Percentiles rank a stretch among this genome's conserved stretches.
These are phyloP conservation scores for Epizoanthus stellaris DNA, from an alignment of 92 coral and sea anemone genomes.

Conservation along the genomic window DNA sequence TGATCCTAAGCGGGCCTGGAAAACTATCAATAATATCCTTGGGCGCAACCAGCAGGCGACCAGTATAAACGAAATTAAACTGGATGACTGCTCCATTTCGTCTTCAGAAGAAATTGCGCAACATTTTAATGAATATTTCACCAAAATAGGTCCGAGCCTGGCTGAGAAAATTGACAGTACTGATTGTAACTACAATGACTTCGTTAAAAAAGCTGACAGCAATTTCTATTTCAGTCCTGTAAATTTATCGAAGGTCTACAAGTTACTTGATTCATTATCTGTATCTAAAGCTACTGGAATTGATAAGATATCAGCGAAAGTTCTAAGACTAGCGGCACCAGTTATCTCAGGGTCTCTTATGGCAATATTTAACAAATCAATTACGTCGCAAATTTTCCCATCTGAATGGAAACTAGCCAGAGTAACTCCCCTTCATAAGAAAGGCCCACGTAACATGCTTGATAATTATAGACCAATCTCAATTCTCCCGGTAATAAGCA, in stretches of 20 bases:
- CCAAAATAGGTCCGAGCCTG: neutral
- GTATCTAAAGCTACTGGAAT: too few relatives aligned
- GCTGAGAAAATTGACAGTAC: conserved; percentile 9
- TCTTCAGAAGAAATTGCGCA: conserved; percentile 7
- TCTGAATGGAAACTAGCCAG: too few relatives aligned
- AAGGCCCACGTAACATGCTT: neutral
- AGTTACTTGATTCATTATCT: neutral
- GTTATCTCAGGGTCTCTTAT: too few relatives aligned
- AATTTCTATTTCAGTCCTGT: neutral
- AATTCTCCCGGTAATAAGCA: conserved; percentile 23
- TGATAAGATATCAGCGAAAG: too few relatives aligned
- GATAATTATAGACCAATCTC: conserved; percentile 45
- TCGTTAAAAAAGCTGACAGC: neutral
- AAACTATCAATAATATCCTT: conserved; percentile 23
- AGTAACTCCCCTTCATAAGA: too few relatives aligned
- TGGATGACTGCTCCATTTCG: neutral
- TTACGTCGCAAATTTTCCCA: too few relatives aligned
- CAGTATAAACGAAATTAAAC: neutral
- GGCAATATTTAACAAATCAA: too few relatives aligned
- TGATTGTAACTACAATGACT: neutral
- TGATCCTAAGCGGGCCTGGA: conserved; percentile 45
- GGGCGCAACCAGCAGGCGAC: conserved; percentile 9
- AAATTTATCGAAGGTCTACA: neutral
- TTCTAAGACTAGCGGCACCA: too few relatives aligned
- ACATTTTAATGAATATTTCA: conserved; percentile 26